Conservation (phyloP, 2,797 vertebrate genomes). For the Acanthis flammea region DNA sequence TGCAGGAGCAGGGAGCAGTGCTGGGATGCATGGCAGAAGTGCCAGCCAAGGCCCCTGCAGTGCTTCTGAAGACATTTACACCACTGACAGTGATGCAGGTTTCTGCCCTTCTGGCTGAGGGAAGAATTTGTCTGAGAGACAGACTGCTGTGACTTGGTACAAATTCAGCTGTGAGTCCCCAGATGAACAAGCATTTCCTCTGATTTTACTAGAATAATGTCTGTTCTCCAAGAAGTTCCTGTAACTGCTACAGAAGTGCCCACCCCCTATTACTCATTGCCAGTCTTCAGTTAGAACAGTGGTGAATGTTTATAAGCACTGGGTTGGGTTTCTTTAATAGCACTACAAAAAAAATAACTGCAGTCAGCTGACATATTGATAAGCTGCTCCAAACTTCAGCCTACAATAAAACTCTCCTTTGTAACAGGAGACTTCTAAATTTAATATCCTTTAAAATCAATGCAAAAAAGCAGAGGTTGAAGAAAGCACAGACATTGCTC, state of each 20-base stretch:
- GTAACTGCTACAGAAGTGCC: not conserved
- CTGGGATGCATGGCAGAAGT: fast-evolving
- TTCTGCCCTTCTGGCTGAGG: not conserved
- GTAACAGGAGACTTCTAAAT: not conserved
- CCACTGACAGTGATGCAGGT: fast-evolving
- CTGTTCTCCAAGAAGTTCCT: not conserved
- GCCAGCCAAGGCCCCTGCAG: not conserved
- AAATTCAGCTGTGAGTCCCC: not conserved
- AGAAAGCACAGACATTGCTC: fast-evolving
- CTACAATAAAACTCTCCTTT: not conserved
- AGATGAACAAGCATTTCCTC: not conserved
- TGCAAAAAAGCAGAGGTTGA: not conserved
- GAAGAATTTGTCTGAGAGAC: fast-evolving
- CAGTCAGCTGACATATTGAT: not conserved
- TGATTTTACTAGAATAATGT: not conserved
- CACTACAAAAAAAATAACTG: not conserved
- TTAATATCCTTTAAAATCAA: not conserved
- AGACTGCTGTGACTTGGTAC: not conserved
- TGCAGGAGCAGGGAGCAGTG: not conserved
- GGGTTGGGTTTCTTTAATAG: not conserved
- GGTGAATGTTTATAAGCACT: not conserved
- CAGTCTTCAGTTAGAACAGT: not conserved
- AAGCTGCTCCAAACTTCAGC: not conserved
- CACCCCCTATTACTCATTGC: not conserved
- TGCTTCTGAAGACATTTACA: fast-evolving